Percentiles rank a stretch among this genome's conserved stretches.
Evolutionary conservation across 2,797 vertebrate genomes (phyloP).

Genomic region (Protonibea diacanthus): DNA sequence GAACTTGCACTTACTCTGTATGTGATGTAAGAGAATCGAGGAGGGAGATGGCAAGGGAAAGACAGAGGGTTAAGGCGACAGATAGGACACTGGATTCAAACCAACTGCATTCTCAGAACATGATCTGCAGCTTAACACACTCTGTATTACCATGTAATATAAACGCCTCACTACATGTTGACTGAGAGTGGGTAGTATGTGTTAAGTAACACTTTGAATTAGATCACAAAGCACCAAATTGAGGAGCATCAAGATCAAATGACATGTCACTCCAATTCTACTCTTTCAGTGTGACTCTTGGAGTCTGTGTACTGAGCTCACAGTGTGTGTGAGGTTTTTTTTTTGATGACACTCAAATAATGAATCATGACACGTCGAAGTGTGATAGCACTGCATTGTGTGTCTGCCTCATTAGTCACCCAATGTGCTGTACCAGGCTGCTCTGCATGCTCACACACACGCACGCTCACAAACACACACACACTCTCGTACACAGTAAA

Average conservation of each 20-base stretch:
- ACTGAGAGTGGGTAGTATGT: neutral
- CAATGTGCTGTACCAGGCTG: constrained; percentile 50
- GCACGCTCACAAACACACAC: neutral
- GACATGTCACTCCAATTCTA: neutral
- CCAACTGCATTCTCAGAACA: neutral
- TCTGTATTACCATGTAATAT: neutral
- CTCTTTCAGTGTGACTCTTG: neutral
- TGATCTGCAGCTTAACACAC: neutral
- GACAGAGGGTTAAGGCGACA: neutral
- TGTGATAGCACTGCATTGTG: constrained; percentile 36
- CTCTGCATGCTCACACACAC: constrained; percentile 3
- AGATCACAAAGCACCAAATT: constrained; percentile 7
- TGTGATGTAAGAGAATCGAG: neutral
- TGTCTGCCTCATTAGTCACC: constrained; percentile 59
- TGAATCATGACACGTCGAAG: constrained; percentile 54
- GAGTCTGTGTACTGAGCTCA: neutral
- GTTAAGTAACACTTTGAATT: constrained; percentile 5
- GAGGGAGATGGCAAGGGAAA: neutral
- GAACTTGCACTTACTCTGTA: neutral
- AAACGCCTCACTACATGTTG: neutral
- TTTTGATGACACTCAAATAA: constrained; percentile 57
- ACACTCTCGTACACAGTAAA: neutral
- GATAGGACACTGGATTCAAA: constrained; percentile 4
- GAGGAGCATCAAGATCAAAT: constrained; percentile 15
- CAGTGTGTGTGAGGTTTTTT: neutral